Base-by-base conservation (phyloP, 2,797 vertebrate genomes). In the Microhierax caerulescens region DNA sequence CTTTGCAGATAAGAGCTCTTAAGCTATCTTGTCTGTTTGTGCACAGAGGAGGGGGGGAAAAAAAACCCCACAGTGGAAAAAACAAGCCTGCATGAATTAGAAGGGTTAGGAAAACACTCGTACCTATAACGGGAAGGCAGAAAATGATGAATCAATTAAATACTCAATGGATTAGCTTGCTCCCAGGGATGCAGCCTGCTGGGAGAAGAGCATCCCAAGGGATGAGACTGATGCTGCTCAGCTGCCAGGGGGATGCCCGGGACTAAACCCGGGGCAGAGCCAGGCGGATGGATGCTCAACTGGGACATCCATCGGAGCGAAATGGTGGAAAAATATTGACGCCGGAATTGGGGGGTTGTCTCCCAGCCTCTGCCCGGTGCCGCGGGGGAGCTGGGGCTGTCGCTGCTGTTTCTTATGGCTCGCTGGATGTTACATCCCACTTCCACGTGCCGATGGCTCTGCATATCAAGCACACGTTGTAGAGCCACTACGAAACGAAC, bases 1-100 rank as follows among this genome's bases (percentile, higher is more conserved):
- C 84, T 85, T 84, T 77, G 90, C 92, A 63, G 85, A 85, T 76
- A 96, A 96, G 88, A 68, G 69, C 67, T 81, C 93, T 91, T 93
- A 68, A 94, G 41, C 78, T 76, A 81, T 94, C 94, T 92, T 73
- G 82, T 64, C 88, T 81, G 68, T 57, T 90, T 32, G 64, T 37
- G 70, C 59, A 30, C 32, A 16, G 45, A 11, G 57, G 11, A 32
- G 11, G 10, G 13, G 11, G 6, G 3, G 1, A 41, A 13, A 2
- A 11, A 39, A 37, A 54, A 14, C 2, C 23, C 75, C 60, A 21
- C 24, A 7, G 8, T 36, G 88, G 53, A 47, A 84, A 75, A 91
- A 54, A 32, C 36, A 14, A 37, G 20, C 25, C 28, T 13, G 83
- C 22, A 3, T 23, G n/a, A 60, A 90, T 2, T 1, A 9, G 53